Evolutionary conservation across 2,113 vertebrate species (phyloP).

Genomic region (Donacobius atricapilla): DNA sequence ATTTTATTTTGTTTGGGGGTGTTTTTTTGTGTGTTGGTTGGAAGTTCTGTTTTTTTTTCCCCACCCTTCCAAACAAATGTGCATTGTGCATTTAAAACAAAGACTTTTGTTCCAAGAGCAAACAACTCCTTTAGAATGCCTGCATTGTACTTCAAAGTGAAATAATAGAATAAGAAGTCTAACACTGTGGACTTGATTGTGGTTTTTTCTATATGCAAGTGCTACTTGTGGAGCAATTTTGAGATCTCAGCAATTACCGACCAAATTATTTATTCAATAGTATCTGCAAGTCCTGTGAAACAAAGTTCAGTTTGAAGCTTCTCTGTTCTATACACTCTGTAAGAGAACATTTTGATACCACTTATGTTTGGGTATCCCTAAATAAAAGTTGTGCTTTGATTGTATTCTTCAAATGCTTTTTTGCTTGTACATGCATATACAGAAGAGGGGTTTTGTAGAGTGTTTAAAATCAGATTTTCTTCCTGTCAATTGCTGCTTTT

Average conservation of each 20-base stretch:
- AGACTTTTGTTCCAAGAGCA: neutral
- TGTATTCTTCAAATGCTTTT: neutral
- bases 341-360: neutral
- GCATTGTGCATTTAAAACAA: neutral
- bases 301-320: neutral
- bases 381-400: neutral
- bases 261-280: neutral
- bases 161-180: neutral
- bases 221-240: neutral
- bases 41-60: neutral
- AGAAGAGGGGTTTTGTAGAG: neutral
- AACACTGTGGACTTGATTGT: neutral
- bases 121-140: neutral
- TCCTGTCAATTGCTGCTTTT: accelerated
- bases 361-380: neutral
- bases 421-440: accelerated
- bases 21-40: accelerated
- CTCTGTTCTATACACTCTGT: neutral
- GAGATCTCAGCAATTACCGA: neutral
- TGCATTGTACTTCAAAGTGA: neutral
- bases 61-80: neutral
- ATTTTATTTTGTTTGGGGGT: neutral
- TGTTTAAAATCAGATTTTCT: neutral
- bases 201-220: neutral
- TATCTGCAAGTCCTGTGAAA: neutral